These are phyloP conservation scores for Heteractis magnifica DNA, from an alignment of 92 coral and sea anemone genomes.

Conservation along the genomic window DNA sequence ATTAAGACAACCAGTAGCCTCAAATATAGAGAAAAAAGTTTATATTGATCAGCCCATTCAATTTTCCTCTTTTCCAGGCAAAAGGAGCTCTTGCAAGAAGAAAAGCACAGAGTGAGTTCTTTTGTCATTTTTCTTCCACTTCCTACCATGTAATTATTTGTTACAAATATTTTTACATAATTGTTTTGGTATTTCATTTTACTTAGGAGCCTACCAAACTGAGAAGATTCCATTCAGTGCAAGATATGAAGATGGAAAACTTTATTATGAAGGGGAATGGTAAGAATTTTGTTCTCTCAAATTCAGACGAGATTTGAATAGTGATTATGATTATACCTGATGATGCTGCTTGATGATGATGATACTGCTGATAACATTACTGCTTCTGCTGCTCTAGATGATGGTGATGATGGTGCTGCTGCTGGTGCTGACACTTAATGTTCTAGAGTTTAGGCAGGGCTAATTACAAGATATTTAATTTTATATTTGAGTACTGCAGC, in stretches of 20 bases:
- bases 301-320: no score
- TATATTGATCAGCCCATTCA: no score
- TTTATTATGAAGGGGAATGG: conserved; percentile 98
- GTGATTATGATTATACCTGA: no score
- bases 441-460: no score
- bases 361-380: no score
- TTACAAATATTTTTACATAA: neutral
- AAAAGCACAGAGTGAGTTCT: conserved; percentile 73
- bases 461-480: neutral
- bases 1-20: no score
- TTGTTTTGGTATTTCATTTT: neutral
- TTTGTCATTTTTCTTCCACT: neutral
- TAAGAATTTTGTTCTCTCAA: conserved; percentile 19
- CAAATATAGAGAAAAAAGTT: no score
- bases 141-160: no score
- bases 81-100: conserved; percentile 96
- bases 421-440: no score
- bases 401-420: no score
- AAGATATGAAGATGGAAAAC: conserved; percentile 98
- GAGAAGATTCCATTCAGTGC: conserved; percentile 92
- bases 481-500: neutral
- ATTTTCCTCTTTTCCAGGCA: conserved; percentile 60
- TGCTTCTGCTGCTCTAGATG: no score
- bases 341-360: no score
- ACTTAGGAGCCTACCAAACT: conserved; percentile 65